Evolutionary conservation across 2,797 vertebrate genomes (phyloP), one percentile per base, ranked within the genome.

Genomic region (Sebastes matsubarae): DNA sequence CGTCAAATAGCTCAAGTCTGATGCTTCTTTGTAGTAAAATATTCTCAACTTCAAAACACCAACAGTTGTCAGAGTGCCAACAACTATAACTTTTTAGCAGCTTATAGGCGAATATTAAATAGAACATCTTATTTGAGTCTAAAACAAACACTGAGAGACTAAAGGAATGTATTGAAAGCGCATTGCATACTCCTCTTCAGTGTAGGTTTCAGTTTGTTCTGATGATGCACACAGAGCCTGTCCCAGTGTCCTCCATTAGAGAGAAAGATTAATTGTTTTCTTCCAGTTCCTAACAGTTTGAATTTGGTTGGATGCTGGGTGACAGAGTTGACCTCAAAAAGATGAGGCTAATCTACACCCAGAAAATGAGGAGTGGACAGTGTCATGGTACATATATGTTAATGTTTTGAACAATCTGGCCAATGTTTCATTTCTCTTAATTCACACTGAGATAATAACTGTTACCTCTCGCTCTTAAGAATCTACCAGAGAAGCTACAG

Each of bases 141-240:
- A 60, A 82, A 82, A 86, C n/a, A 59, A 72, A 71, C 60, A 73
- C 77, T 7, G 8, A 77, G 58, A 72, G 81, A 81, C 69, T 24
- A 80, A 85, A 81, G 92, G 93, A 95, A 95, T 95, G 93, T 92
- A 86, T 89, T 63, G 79, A 92, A 86, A 92, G 79, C 38, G 12
- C 71, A 75, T 71, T 24, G 72, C 72, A 27, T 60, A 71, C 67
- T 88, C 75, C 46, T 82, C 69, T 66, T 80, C 75, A 58, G 81
- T 30, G 52, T 54, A 29, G 68, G 69, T 70, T 78, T 81, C 74
- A 65, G 16, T 75, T 83, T 0, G 3, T 72, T 85, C 61, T 68
- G 63, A 63, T 67, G n/a, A 66, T 52, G 52, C 60, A 24, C 69
- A 77, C 42, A 50, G 1, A 75, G 36, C 20, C 69, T 3, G n/a